These are phyloP conservation scores for Melitaea cinxia DNA, from an alignment of 1,140 invertebrate species.

Conservation along the genomic window DNA sequence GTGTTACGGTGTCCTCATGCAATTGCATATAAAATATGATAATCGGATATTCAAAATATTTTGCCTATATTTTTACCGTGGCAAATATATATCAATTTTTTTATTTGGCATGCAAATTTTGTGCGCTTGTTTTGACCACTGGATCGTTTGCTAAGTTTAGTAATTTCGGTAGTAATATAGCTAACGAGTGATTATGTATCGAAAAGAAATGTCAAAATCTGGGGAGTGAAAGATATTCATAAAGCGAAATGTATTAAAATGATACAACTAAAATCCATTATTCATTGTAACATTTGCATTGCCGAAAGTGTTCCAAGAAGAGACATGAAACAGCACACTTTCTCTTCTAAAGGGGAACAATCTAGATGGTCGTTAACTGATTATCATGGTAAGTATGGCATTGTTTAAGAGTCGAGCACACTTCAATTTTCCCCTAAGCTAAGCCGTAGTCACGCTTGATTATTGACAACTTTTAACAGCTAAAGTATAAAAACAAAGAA, in stretches of 20 bases:
- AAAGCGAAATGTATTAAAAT: constrained; percentile 63
- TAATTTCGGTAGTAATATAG: background rate
- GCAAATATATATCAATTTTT: background rate
- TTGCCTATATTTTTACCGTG: constrained; percentile 17
- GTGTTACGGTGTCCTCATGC: constrained; percentile 71
- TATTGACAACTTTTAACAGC: background rate
- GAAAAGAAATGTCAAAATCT: constrained; percentile 27
- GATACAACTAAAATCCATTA: constrained; percentile 60
- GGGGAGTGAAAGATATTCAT: constrained; percentile 33
- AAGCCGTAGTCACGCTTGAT: constrained; percentile 9
- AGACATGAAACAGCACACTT: constrained; percentile 61
- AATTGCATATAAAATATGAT: constrained; percentile 75
- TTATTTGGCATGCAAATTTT: background rate
- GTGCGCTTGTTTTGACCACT: constrained; percentile 13
- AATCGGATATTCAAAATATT: constrained; percentile 64
- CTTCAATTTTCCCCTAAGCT: background rate
- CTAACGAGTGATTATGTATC: constrained; percentile 2
- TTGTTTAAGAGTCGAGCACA: constrained; percentile 50
- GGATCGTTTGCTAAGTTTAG: background rate
- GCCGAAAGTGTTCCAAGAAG: constrained; percentile 74
- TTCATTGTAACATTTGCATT: constrained; percentile 74
- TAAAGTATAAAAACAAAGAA: background rate
- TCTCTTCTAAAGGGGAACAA: constrained; percentile 70
- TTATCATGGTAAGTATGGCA: constrained; percentile 69
- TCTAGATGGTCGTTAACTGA: constrained; percentile 63